phyloP scores from a whole-genome alignment of 2,888 invertebrate species.

The Pristionchus exspectatus region DNA sequence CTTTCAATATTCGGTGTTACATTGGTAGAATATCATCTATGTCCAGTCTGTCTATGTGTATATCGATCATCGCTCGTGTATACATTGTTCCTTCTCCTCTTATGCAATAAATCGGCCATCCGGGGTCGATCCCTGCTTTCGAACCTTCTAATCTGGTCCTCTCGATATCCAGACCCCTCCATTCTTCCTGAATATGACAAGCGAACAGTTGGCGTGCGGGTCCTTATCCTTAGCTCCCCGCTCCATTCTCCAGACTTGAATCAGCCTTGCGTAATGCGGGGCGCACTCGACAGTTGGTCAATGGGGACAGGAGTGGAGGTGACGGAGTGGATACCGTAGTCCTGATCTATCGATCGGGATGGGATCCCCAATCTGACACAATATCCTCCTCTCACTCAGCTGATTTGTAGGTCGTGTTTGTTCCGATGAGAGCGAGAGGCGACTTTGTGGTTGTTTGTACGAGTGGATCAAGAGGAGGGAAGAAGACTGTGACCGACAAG shows the following conservation, averaged over 20 bases:
- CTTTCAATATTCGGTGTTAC: background rate
- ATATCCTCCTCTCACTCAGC: background rate
- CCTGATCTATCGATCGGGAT: background rate
- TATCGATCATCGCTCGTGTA: background rate
- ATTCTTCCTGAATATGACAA: background rate
- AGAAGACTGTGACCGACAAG: conserved; percentile 21
- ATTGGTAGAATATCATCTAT: too few relatives aligned
- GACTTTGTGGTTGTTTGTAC: conserved; percentile 36
- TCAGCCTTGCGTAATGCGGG: conserved; percentile 28
- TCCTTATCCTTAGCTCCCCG: background rate
- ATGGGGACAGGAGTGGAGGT: conserved; percentile 30
- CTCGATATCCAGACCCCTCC: background rate
- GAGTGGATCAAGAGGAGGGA: conserved; percentile 21
- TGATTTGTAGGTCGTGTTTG: conserved; percentile 50
- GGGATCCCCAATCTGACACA: conserved; percentile 1
- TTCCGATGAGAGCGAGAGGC: background rate
- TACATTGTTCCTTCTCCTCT: background rate
- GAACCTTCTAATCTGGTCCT: background rate
- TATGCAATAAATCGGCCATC: conserved; percentile 22
- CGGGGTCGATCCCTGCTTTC: background rate
- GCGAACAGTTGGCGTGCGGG: conserved; percentile 19
- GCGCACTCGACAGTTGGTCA: conserved; percentile 30
- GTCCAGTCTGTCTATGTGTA: background rate
- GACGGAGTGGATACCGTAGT: background rate
- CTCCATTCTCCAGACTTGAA: background rate